These are phyloP conservation scores for Aphodius granarius DNA, from an alignment of 2,888 invertebrate genomes.

Conservation along the genomic window DNA sequence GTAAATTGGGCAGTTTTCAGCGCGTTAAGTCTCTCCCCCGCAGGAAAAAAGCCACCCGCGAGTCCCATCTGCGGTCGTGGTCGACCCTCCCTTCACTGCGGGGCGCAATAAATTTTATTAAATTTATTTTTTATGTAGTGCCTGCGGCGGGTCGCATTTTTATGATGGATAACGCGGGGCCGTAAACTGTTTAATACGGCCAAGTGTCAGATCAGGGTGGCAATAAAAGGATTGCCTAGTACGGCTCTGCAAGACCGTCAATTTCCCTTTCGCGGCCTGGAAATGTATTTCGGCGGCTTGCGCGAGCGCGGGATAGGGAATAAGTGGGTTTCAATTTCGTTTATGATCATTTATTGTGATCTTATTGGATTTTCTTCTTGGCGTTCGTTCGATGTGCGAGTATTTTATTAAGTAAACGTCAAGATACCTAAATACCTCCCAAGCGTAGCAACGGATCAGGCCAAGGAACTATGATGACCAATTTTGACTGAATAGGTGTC, in stretches of 20 bases:
- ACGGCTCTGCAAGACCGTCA: neutral
- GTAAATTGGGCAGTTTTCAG: neutral
- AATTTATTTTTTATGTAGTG: conserved; percentile 25
- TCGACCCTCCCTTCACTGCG: too few relatives aligned
- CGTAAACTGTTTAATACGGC: conserved; percentile 18
- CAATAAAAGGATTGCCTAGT: conserved; percentile 4
- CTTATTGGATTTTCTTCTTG: neutral
- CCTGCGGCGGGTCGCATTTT: conserved; percentile 13
- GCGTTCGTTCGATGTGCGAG: neutral
- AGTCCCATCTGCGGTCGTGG: neutral
- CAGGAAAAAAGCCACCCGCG: neutral
- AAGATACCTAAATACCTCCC: neutral
- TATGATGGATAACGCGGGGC: conserved; percentile 12
- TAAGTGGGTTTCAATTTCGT: neutral
- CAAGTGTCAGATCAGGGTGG: conserved; percentile 1
- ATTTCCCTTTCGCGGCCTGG: neutral
- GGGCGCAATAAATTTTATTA: conserved; percentile 20
- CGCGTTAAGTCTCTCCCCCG: neutral
- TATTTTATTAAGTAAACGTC: neutral
- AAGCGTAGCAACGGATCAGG: neutral
- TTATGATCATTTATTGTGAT: neutral
- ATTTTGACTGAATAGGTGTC: neutral
- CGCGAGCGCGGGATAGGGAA: neutral
- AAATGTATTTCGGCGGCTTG: neutral
- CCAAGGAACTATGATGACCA: neutral